Evolutionary conservation across 2,113 vertebrate species (phyloP).

Genomic region (Spea multiplicata): DNA sequence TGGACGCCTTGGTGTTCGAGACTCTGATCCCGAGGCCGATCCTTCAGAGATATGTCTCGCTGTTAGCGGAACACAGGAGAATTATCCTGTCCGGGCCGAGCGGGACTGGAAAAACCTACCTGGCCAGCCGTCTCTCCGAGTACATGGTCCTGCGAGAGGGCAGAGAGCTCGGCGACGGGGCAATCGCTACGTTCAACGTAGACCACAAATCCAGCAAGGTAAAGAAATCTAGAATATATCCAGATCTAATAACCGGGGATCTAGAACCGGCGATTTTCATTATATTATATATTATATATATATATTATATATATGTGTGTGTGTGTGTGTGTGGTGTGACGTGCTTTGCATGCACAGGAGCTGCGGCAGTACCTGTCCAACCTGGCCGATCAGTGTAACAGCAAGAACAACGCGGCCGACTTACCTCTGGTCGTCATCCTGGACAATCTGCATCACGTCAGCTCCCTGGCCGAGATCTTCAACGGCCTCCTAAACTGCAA

Average conservation of each 20-base stretch:
- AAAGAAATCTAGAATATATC: conserved; percentile 37
- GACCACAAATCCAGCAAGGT: conserved; percentile 99
- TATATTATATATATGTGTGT: too few species aligned
- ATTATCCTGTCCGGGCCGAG: conserved; percentile 95
- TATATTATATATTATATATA: too few species aligned
- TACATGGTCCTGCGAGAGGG: conserved; percentile 84
- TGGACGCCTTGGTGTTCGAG: conserved; percentile 90
- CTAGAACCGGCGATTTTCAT: too few species aligned
- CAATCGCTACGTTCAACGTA: conserved; percentile 90
- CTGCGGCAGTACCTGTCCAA: conserved; percentile 90
- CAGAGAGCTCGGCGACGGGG: conserved; percentile 72
- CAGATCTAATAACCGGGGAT: too few species aligned
- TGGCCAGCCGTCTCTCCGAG: conserved; percentile 86
- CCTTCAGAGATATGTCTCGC: conserved; percentile 89
- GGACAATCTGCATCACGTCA: conserved; percentile 94
- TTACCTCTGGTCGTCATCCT: conserved; percentile 91
- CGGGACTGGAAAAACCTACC: conserved; percentile 90
- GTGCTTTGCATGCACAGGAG: conserved; percentile 66
- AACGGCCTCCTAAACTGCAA: conserved; percentile 94
- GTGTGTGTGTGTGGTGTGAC: too few species aligned
- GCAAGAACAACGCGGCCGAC: conserved; percentile 72
- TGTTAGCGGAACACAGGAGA: conserved; percentile 85
- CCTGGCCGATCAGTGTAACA: conserved; percentile 88
- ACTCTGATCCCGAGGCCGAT: conserved; percentile 90
- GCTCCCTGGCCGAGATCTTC: conserved; percentile 94